Percentiles rank a stretch among this genome's conserved stretches.
These are phyloP conservation scores for Crocodylus rhombifer DNA, from an alignment of 2,797 vertebrate genomes.

Conservation along the genomic window DNA sequence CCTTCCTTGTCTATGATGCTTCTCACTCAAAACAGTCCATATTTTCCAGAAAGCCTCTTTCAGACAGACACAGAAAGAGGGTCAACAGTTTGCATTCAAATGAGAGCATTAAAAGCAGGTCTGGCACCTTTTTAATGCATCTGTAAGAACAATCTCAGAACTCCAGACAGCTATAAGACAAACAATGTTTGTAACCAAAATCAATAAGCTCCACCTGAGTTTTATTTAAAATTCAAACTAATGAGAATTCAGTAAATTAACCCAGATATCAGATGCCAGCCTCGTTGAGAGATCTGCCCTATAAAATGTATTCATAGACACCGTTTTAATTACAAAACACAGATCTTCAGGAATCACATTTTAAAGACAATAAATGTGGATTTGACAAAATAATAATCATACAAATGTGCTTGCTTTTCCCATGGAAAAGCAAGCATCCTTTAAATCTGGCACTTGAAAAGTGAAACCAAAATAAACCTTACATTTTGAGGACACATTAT, in stretches of 20 bases:
- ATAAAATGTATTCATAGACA: neutral
- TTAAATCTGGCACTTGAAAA: conserved; percentile 1
- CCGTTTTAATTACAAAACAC: conserved; percentile 54
- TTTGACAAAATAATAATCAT: conserved; percentile 28
- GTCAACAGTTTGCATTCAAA: conserved; percentile 59
- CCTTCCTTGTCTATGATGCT: neutral
- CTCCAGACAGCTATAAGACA: conserved; percentile 10
- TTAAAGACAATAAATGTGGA: conserved; percentile 25
- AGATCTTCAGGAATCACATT: conserved; percentile 41
- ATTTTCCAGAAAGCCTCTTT: conserved; percentile 38
- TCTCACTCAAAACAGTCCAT: conserved; percentile 41
- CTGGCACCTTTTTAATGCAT: conserved; percentile 45
- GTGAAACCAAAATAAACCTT: conserved; percentile 31
- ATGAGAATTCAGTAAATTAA: conserved; percentile 4
- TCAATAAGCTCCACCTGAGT: neutral
- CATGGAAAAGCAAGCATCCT: conserved; percentile 1
- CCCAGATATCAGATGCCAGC: conserved; percentile 31
- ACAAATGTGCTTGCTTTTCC: neutral
- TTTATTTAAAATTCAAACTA: neutral
- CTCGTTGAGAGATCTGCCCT: conserved; percentile 19
- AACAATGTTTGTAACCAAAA: conserved; percentile 26
- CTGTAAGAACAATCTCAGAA: conserved; percentile 27
- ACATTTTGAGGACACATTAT: neutral
- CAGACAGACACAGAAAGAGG: conserved; percentile 32
- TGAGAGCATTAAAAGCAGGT: conserved; percentile 53